Evolutionary conservation across 2,113 vertebrate genomes (phyloP), one percentile per base, ranked within the genome.

Genomic region (Epinephelus fuscoguttatus): DNA sequence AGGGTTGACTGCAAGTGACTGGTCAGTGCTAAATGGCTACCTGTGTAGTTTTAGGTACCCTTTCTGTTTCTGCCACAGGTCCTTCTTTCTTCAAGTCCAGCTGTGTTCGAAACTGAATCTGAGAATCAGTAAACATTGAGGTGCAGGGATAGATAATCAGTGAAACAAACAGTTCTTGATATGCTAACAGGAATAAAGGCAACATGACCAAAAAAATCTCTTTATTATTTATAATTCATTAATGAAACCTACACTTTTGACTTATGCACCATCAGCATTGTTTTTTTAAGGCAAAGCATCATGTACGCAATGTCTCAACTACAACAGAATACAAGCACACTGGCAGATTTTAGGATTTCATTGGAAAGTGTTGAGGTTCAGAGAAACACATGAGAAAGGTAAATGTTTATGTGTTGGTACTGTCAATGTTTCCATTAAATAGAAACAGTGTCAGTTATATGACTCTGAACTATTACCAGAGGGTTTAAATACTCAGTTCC

Each of bases 381-480:
- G 12, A 64, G 21, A 15, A 47, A 42, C n/a, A 47, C 45, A 59
- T 57, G 30, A 81, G 15, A 63, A 42, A 6, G 62, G 33, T 64
- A 23, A 23, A 23, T n/a, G 18, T 33, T 21, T 19, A 37, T 21
- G 6, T n/a, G 5, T 14, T 45, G 6, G n/a, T 42, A 64, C 21
- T 61, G 59, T 33, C 9, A 30, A 61, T 19, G 15, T 40, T 63
- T 78, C 63, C 56, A 68, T 30, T 21, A 33, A 40, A 15, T 5
- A 63, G 12, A 56, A 56, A 71, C 49, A 13, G 53, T 25, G 33
- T 68, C 3, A 70, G 11, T 63, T 19, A 49, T 73, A 42, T 49
- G 60, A 72, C 60, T 61, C 49, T 45, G 37, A 68, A 80, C 37
- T 70, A 42, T 17, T 70, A 73, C 67, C 42, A 37, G 66, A 76